phyloP scores from a whole-genome alignment of 2,888 invertebrate genomes.

The Latrodectus elegans region DNA sequence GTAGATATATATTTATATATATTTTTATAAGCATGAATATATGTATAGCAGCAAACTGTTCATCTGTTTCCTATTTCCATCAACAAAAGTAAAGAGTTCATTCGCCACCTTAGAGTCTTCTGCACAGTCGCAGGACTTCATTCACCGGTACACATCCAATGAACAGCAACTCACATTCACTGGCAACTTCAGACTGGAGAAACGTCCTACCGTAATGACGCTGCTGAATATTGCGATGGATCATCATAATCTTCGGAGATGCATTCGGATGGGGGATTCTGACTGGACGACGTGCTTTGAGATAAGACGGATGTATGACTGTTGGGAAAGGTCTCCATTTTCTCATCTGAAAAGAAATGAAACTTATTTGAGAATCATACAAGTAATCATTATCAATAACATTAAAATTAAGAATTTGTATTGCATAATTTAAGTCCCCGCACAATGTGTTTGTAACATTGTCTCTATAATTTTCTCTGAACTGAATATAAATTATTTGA shows the following conservation, averaged over 20 bases:
- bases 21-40: neutral
- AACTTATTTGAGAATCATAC: no score
- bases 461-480: no score
- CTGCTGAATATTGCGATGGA: conserved; percentile 39
- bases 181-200: neutral
- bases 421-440: no score
- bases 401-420: no score
- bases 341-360: conserved; percentile 33
- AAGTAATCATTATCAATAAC: no score
- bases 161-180: neutral
- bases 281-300: conserved; percentile 50
- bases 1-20: conserved; percentile 29
- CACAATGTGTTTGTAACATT: no score
- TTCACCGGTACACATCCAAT: conserved; percentile 53
- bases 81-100: conserved; percentile 3
- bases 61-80: neutral
- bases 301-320: conserved; percentile 34
- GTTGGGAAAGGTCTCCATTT: conserved; percentile 47
- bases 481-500: no score
- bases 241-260: conserved; percentile 59
- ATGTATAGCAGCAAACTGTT: conserved; percentile 6
- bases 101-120: conserved; percentile 28
- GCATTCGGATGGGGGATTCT: conserved; percentile 47
- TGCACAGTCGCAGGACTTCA: neutral
- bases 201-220: conserved; percentile 46